A percentile compares a stretch with the other conserved stretches of the same genome.
Conservation (phyloP, 92 coral and sea anemone species). For the Umimayanthus chanpuru region DNA sequence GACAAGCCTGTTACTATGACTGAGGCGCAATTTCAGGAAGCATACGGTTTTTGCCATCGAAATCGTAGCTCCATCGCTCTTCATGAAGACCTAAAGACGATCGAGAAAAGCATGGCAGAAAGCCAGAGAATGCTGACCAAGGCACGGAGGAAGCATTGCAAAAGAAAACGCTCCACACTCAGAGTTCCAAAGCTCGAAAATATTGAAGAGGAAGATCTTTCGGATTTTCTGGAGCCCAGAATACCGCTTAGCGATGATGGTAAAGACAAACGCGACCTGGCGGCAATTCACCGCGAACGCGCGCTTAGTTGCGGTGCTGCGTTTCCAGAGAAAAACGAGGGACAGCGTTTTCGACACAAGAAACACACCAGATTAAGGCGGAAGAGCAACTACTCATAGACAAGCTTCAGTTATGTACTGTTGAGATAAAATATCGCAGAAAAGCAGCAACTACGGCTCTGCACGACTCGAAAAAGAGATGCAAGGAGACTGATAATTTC, state of each 20-base stretch:
- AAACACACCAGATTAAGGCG: conserved; percentile 23
- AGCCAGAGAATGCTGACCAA: conserved; percentile 8
- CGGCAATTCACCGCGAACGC: conserved; percentile 40
- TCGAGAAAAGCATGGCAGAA: conserved; percentile 35
- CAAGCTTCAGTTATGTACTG: not conserved
- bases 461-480: not conserved
- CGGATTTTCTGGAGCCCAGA: conserved; percentile 2
- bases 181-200: conserved; percentile 37
- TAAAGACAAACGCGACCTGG: conserved; percentile 18
- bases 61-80: conserved; percentile 1
- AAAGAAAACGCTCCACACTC: conserved; percentile 30
- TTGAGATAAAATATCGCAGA: not conserved
- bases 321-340: conserved; percentile 16
- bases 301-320: conserved; percentile 28
- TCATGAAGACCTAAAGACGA: conserved; percentile 36
- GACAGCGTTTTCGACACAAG: conserved; percentile 38
- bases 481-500: not conserved
- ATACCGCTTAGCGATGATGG: conserved; percentile 1
- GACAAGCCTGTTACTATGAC: conserved; percentile 13
- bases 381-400: conserved; percentile 13
- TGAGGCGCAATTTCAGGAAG: conserved; percentile 27
- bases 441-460: not conserved
- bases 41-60: conserved; percentile 13
- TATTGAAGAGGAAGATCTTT: conserved; percentile 28
- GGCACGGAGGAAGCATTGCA: conserved; percentile 16